These are phyloP conservation scores for Oreochromis niloticus DNA, from an alignment of 2,113 vertebrate genomes.

Conservation along the genomic window DNA sequence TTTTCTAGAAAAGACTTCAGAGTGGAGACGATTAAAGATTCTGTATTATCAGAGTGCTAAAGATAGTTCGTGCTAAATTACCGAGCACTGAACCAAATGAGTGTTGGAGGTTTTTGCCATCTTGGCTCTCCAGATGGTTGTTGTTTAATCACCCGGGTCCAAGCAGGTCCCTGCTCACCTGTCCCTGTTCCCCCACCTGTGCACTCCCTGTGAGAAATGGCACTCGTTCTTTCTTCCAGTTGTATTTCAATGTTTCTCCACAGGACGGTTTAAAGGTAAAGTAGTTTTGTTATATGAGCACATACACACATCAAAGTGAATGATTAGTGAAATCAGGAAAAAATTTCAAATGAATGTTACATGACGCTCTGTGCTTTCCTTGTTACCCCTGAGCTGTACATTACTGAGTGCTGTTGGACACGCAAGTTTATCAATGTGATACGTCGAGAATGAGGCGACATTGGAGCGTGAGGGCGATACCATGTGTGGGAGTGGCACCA, in stretches of 20 bases:
- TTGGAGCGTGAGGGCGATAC: no score
- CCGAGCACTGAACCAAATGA: neutral
- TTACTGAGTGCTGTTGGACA: no score
- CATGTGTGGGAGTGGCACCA: neutral
- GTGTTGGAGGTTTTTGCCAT: neutral
- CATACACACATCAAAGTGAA: neutral
- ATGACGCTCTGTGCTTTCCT: neutral
- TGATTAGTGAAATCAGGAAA: neutral
- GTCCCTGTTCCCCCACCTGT: no score
- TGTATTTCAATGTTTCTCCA: neutral
- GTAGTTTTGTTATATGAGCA: neutral
- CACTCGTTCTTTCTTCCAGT: neutral
- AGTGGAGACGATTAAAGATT: neutral
- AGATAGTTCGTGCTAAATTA: neutral
- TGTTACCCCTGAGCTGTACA: neutral
- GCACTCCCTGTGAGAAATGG: neutral
- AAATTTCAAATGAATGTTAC: neutral
- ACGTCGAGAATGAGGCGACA: neutral
- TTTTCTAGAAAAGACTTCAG: neutral
- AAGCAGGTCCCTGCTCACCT: neutral
- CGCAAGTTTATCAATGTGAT: neutral
- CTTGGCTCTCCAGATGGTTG: neutral
- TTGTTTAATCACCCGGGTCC: neutral
- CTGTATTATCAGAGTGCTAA: neutral
- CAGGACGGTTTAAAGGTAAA: neutral